phyloP scores from a whole-genome alignment of 2,797 vertebrate species.

The Fringilla coelebs region DNA sequence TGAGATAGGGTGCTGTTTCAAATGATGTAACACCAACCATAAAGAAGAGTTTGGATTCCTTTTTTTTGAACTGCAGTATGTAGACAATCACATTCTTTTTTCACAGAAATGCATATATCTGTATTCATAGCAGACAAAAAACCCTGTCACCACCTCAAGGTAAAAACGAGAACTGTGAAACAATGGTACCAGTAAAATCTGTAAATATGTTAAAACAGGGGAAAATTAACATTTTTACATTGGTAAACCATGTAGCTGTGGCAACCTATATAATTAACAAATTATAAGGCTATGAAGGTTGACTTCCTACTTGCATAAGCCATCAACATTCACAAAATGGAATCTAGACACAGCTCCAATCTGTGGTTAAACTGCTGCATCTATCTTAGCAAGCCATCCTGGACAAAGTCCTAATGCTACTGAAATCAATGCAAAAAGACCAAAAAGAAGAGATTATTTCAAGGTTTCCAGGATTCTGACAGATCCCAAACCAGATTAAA shows the following conservation, averaged over 20 bases:
- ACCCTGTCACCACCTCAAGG: neutral
- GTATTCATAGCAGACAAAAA: neutral
- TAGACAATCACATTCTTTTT: neutral
- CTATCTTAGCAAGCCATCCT: neutral
- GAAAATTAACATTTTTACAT: neutral
- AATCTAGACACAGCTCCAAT: neutral
- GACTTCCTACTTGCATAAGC: neutral
- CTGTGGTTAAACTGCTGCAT: neutral
- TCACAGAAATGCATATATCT: neutral
- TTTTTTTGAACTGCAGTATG: neutral
- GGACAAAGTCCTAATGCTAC: neutral
- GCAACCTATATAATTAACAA: neutral
- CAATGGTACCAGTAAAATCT: neutral
- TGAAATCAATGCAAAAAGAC: neutral
- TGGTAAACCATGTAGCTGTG: fast-evolving
- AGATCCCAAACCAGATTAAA: neutral
- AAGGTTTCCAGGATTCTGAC: neutral
- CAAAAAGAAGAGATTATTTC: neutral
- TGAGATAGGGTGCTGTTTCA: neutral
- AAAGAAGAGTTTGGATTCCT: neutral
- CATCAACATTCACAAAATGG: neutral
- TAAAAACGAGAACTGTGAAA: neutral
- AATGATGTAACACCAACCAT: neutral
- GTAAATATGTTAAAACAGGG: neutral
- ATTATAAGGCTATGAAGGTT: neutral